Conservation (phyloP, 2,113 vertebrate species). For the Ptyas mucosa region DNA sequence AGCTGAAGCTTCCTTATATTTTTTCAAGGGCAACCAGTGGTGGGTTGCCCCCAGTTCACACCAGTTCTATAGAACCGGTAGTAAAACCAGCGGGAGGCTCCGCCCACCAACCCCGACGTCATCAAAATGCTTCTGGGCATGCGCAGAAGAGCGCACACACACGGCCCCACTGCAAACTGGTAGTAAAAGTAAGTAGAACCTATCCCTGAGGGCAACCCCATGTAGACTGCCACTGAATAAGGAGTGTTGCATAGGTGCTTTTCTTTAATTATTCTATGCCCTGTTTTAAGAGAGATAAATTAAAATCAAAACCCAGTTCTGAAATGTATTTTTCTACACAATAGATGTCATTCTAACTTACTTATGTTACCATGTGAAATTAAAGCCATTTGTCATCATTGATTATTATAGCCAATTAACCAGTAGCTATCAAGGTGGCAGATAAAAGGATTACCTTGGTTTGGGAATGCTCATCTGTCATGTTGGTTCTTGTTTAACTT, state of each 20-base stretch:
- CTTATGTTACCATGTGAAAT: conserved; percentile 7
- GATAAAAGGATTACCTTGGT: background rate
- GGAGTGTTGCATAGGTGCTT: background rate
- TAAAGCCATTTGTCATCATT: conserved; percentile 6
- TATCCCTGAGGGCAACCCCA: background rate
- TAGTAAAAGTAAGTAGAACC: too few species aligned
- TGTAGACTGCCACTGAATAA: background rate
- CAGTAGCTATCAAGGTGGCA: background rate
- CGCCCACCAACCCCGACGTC: too few species aligned
- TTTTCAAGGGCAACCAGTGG: background rate
- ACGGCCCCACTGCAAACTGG: too few species aligned
- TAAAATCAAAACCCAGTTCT: background rate
- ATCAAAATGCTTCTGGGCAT: too few species aligned
- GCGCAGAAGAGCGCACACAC: too few species aligned
- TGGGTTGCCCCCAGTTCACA: too few species aligned
- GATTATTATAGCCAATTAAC: background rate
- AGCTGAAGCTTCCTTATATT: background rate
- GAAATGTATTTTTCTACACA: background rate
- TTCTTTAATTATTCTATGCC: background rate
- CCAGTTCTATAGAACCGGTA: too few species aligned
- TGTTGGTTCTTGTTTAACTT: background rate
- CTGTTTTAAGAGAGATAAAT: background rate
- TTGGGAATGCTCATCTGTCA: background rate
- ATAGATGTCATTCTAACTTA: conserved; percentile 2
- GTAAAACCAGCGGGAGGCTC: too few species aligned